Base-by-base conservation (phyloP, 2,888 invertebrate genomes). In the Drosophila lutescens region DNA sequence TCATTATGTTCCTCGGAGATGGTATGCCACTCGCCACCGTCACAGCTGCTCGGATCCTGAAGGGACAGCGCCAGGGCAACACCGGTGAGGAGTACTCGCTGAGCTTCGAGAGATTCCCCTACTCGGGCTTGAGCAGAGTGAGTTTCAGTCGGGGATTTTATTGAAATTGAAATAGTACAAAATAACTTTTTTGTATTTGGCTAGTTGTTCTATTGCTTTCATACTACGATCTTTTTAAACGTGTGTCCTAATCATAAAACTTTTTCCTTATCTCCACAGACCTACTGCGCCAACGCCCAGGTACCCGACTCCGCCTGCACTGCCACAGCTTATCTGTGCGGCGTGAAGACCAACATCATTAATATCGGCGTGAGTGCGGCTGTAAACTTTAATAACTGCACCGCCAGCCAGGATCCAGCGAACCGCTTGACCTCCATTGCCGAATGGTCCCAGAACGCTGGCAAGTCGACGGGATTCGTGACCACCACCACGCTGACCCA, bases 401-500 rank as follows among this genome's bases (percentile, higher is more conserved):
- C 92, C 10, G 93, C 94, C 0, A 94, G 94, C 87, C 93, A 93
- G 36, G 91, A 94, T 53, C 88, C 92, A n/a, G 91, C 91, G 0
- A 95, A 95, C 88, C 94, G 94, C 77, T 93, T 95, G 0, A 88
- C 93, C 9, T 95, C 95, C 1, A 94, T 96, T 32, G 94, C 94
- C 0, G 93, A 94, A 43, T 95, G 95, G 94, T 95, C 96, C 0
- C 93, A 96, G 86, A 71, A 80, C 13, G 93, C 93, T 8, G 94
- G 94, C 0, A 95, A 94, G 82, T 91, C 92, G 0, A 61, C 93
- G 88, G 95, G 95, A 1, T 77, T 95, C 2, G 96, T 97, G 0
- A 97, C 97, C 0, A 96, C 96, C 0, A 95, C 96, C 0, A 93
- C 96, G 9, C 94, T 97, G 0, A 96, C 96, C 0, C 96, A 97